Evolutionary conservation across 2,888 invertebrate species (phyloP).

Genomic region (Slavum lentiscoides): DNA sequence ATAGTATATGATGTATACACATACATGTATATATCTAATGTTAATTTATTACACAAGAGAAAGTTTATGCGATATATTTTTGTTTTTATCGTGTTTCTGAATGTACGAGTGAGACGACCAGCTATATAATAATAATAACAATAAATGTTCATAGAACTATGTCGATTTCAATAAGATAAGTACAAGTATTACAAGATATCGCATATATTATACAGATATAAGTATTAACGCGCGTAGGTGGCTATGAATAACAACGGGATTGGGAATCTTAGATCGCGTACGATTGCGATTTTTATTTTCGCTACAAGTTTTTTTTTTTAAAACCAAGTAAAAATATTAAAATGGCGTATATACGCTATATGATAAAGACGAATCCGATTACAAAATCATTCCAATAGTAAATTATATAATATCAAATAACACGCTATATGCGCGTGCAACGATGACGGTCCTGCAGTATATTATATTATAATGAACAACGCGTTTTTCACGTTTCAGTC

Average conservation of each 20-base stretch:
- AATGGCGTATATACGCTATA: background rate
- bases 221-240: background rate
- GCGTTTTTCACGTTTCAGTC: slow-evolving; percentile 63
- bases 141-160: background rate
- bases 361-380: background rate
- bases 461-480: background rate
- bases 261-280: background rate
- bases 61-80: background rate
- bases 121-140: background rate
- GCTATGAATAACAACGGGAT: background rate
- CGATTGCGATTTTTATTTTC: no score
- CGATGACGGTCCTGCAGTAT: background rate
- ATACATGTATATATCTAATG: background rate
- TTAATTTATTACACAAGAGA: background rate
- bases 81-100: background rate
- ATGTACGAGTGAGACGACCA: background rate
- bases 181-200: background rate
- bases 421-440: background rate
- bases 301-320: no score
- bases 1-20: no score
- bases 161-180: background rate
- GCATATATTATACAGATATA: background rate
- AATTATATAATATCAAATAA: background rate
- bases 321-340: background rate
- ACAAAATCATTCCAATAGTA: no score